phyloP scores from a whole-genome alignment of 2,113 vertebrate genomes.

The Cyprinodon brontotheroides region DNA sequence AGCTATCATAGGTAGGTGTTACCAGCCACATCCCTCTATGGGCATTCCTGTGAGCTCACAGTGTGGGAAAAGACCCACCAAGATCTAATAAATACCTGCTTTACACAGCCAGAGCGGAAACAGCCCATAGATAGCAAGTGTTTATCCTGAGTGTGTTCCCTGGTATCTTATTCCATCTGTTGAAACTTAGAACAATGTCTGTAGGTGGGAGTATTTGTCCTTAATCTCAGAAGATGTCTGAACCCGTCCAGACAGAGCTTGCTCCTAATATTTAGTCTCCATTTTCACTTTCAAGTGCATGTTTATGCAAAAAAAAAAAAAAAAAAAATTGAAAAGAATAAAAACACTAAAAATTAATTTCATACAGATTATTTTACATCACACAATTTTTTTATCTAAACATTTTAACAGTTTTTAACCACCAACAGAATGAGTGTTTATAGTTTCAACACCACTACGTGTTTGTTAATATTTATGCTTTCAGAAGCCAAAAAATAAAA shows the following conservation, averaged over 20 bases:
- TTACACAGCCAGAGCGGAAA: constrained; percentile 55
- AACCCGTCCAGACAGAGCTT: not conserved
- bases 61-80: constrained; percentile 51
- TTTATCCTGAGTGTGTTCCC: constrained; percentile 32
- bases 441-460: not conserved
- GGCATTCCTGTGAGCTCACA: constrained; percentile 51
- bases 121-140: constrained; percentile 55
- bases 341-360: too few relatives aligned
- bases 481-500: constrained; percentile 1
- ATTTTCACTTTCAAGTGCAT: not conserved
- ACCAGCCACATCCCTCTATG: constrained; percentile 28
- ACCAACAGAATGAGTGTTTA: not conserved
- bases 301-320: too few relatives aligned
- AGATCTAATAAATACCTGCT: constrained; percentile 35
- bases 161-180: not conserved
- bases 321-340: too few relatives aligned
- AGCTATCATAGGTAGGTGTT: constrained; percentile 58
- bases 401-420: not conserved
- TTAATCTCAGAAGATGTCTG: constrained; percentile 11
- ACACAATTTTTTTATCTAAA: not conserved
- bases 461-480: not conserved
- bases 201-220: constrained; percentile 10
- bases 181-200: constrained; percentile 2
- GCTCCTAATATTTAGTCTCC: not conserved
- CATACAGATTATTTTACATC: not conserved